Evolutionary conservation across 1,140 invertebrate genomes (phyloP), one percentile per base, ranked within the genome.

Genomic region (Drosophila parabipectinata): DNA sequence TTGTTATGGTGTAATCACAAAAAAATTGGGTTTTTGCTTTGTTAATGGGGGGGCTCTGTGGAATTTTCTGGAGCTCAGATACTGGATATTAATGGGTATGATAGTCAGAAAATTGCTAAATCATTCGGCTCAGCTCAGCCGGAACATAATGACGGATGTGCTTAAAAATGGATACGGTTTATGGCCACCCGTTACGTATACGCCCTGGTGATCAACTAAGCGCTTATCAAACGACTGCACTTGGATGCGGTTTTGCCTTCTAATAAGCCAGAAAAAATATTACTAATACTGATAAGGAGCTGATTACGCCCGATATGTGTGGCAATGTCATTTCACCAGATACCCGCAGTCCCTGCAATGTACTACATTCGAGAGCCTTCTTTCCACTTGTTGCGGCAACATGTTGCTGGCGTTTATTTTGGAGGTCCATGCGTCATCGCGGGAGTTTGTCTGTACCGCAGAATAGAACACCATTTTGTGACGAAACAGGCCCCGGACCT

Each of bases 1-100:
- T 45, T 87, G 83, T 87, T 87, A 82, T 79, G 83, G 75, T 82
- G 79, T 87, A 76, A 76, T 56, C 30, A 32, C 45, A 51, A 9
- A 4, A n/a, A 12, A 2, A 3, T 21, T 0, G 26, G 10, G 15
- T 59, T 24, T 50, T 76, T 67, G 58, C n/a, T 28, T 10, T 55
- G 26, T 6, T 44, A 1, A 8, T 57, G 66, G 32, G 28, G 66
- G 32, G 21, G 32, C 15, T 56, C 18, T 18, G 5, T 15, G 9
- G 71, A 74, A 74, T 12, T 5, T 64, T 64, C 72, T 57, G 37
- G 72, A 74, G n/a, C 39, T 28, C 6, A 32, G 41, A 54, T 47
- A 54, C 6, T 15, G 15, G 15, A 15, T 26, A 15, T 30, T 30
- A 39, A 32, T 57, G 26, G 18, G 39, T 69, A 30, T 45, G 26